Percentiles rank a stretch among this genome's conserved stretches.
Evolutionary conservation across 2,888 invertebrate species (phyloP).

Genomic region (Perithous albicinctus): DNA sequence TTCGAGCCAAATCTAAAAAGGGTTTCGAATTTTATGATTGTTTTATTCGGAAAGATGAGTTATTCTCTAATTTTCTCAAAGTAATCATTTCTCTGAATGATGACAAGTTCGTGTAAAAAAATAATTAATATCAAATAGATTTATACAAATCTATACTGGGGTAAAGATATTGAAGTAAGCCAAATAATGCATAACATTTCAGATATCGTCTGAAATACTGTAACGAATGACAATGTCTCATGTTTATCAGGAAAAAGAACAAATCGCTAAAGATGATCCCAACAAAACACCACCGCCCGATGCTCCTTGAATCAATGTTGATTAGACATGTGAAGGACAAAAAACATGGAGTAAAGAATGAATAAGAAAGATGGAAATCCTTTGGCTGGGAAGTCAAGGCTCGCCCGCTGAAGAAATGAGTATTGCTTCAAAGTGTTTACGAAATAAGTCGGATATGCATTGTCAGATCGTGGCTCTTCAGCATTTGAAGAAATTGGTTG

Average conservation of each 20-base stretch:
- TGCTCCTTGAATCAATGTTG: slow-evolving; percentile 55
- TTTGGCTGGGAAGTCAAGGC: slow-evolving; percentile 15
- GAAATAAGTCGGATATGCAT: background rate
- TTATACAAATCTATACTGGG: no score
- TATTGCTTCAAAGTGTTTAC: background rate
- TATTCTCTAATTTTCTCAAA: no score
- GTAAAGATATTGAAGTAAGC: no score
- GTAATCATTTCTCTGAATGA: no score
- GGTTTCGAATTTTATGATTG: no score
- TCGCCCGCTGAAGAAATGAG: background rate
- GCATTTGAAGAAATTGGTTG: background rate
- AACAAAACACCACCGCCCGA: slow-evolving; percentile 62
- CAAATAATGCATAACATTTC: background rate
- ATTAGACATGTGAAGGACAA: background rate
- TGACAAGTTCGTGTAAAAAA: no score
- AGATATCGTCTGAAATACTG: background rate
- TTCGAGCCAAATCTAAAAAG: no score
- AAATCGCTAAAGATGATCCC: slow-evolving; percentile 11
- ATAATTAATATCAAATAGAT: no score
- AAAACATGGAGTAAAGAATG: background rate
- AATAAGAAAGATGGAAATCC: background rate
- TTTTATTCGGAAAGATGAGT: no score
- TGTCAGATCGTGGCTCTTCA: background rate
- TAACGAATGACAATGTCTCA: background rate
- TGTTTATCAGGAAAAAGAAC: slow-evolving; percentile 27